These are phyloP conservation scores for Chromis chromis DNA, from an alignment of 2,797 vertebrate species.

Conservation along the genomic window DNA sequence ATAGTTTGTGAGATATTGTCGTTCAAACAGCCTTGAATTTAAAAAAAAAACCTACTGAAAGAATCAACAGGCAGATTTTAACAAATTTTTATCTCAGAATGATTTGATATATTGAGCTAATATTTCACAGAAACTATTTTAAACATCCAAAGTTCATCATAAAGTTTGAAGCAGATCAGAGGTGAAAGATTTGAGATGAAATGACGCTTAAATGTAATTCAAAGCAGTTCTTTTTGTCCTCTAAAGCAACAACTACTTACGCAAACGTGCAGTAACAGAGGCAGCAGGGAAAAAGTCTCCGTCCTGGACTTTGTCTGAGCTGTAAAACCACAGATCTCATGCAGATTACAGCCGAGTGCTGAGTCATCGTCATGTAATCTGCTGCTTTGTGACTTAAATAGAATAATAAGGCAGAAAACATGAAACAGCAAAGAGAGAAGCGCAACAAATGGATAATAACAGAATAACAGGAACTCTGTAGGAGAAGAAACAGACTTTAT, in stretches of 20 bases:
- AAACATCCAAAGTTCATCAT: too few relatives aligned
- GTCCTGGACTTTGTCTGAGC: conserved; percentile 34
- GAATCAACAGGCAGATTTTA: too few relatives aligned
- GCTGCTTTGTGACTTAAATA: neutral
- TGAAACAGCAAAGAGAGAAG: neutral
- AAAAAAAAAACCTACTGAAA: too few relatives aligned
- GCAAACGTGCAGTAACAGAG: neutral
- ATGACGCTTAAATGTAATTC: neutral
- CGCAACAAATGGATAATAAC: neutral
- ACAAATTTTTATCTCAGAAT: too few relatives aligned
- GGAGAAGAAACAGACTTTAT: neutral
- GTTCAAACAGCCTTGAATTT: too few relatives aligned
- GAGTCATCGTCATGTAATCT: conserved; percentile 34
- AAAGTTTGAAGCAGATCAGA: too few relatives aligned
- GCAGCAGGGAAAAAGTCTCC: neutral
- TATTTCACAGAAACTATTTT: too few relatives aligned
- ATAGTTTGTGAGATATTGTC: too few relatives aligned
- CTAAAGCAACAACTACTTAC: neutral
- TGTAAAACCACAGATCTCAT: conserved; percentile 5
- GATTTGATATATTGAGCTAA: too few relatives aligned
- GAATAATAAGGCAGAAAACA: neutral
- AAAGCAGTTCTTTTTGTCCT: neutral
- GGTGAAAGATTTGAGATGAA: neutral
- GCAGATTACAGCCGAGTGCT: neutral
- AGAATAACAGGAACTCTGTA: neutral